Evolutionary conservation across 2,113 vertebrate species (phyloP).

Genomic region (Ancistrus triradiatus): DNA sequence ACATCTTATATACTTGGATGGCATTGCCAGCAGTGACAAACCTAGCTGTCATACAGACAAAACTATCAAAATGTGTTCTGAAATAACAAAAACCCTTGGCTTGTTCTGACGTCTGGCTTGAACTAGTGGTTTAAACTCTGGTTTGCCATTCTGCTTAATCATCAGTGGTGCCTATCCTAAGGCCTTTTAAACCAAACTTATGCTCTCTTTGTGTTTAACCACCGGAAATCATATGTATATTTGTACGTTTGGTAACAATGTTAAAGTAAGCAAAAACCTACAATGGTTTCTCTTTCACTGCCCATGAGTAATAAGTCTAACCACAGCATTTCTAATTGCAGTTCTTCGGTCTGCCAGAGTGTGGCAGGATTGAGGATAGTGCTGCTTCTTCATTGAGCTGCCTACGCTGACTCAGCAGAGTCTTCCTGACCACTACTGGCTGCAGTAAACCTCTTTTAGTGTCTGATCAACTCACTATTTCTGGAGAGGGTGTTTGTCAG

Average conservation of each 20-base stretch:
- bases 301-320: neutral
- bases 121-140: neutral
- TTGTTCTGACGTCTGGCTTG: neutral
- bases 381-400: neutral
- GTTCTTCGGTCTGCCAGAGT: slow-evolving; percentile 49
- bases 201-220: slow-evolving; percentile 3
- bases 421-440: slow-evolving; percentile 44
- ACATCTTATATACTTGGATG: too few relatives aligned
- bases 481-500: neutral
- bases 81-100: slow-evolving; percentile 1
- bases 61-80: slow-evolving; percentile 15
- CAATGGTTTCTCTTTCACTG: slow-evolving; percentile 1
- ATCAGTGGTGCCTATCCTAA: neutral
- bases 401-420: slow-evolving; percentile 64
- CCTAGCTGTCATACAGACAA: neutral
- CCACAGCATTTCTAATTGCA: slow-evolving; percentile 4
- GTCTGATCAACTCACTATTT: neutral
- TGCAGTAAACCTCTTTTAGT: slow-evolving; percentile 27
- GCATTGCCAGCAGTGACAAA: slow-evolving; percentile 5
- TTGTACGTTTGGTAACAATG: too few relatives aligned
- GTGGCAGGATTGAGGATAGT: slow-evolving; percentile 61
- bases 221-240: neutral
- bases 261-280: slow-evolving; percentile 14
- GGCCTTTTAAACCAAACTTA: too few relatives aligned
- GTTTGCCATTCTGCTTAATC: slow-evolving; percentile 4